A percentile compares a stretch with the other conserved stretches of the same genome.
These are phyloP conservation scores for Microhierax caerulescens DNA, from an alignment of 2,797 vertebrate species.

Conservation along the genomic window DNA sequence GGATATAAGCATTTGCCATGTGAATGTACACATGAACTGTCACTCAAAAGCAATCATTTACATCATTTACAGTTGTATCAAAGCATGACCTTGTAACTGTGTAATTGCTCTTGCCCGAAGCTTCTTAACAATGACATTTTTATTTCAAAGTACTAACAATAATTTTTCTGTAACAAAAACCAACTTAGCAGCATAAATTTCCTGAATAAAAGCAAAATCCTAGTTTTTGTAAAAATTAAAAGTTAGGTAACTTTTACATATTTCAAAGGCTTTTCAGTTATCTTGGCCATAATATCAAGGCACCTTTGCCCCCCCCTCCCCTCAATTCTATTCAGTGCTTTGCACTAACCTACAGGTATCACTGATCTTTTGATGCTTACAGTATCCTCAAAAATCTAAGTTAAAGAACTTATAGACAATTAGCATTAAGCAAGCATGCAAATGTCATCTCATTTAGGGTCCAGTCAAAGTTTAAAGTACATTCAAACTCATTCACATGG, in stretches of 20 bases:
- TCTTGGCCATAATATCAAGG: background rate
- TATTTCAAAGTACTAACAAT: background rate
- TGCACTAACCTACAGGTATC: background rate
- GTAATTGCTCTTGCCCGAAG: background rate
- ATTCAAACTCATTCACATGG: background rate
- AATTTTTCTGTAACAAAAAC: background rate
- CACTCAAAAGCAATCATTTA: background rate
- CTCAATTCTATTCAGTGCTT: background rate
- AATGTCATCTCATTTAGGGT: background rate
- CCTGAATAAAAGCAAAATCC: background rate
- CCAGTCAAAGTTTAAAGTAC: background rate
- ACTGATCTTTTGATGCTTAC: background rate
- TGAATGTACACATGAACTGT: background rate
- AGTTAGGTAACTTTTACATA: background rate
- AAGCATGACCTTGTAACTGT: background rate
- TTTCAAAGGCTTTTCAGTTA: background rate
- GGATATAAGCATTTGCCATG: background rate
- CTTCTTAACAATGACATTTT: background rate
- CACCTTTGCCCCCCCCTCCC: background rate
- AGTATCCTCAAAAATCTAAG: background rate
- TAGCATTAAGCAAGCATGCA: background rate
- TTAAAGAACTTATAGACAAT: background rate
- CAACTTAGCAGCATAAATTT: background rate
- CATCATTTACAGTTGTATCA: background rate
- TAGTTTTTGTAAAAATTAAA: background rate